Evolutionary conservation across 2,113 vertebrate genomes (phyloP), one percentile per base, ranked within the genome.

Genomic region (Poecilia latipinna): DNA sequence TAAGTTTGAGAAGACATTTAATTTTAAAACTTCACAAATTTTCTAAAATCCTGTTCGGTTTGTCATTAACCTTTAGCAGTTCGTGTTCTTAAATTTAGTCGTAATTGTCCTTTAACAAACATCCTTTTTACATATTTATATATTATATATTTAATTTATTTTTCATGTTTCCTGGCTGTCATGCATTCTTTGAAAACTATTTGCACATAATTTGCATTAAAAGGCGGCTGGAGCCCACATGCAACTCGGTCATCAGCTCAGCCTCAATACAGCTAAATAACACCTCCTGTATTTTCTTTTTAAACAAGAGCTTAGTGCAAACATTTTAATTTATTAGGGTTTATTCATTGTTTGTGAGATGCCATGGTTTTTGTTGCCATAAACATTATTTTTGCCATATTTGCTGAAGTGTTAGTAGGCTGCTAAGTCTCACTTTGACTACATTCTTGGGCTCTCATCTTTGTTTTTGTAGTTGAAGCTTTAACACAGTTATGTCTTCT

Each of bases 161-260:
- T 32, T 8, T 33, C 12, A 15, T 54, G 19, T 3, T 42, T 8
- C 6, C 51, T 57, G 51, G 2, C 39, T 42, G 0, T 57, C 51
- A 57, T 8, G 15, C 62, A 64, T 35, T 35, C 1, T 4, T 57
- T 1, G 12, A 15, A 13, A 24, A 28, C 4, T 0, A 68, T 54
- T 51, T 31, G 31, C 29, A 48, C 31, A 29, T 32, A 17, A 68
- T 51, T 68, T 48, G 28, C 60, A 63, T 69, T 57, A 69, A 68
- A 42, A 42, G 26, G 54, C 48, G 64, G 3, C 31, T 61, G 28
- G n/a, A 26, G 17, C 42, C 4, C 11, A 10, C 6, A 29, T 24
- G 33, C 28, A 12, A 51, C 19, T 65, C 12, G 35, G 26, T 8
- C 42, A 26, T 69, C 1, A 35, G 54, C 15, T 48, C 62, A 37